phyloP scores from a whole-genome alignment of 2,797 vertebrate species.

The Rousettus madagascariensis region DNA sequence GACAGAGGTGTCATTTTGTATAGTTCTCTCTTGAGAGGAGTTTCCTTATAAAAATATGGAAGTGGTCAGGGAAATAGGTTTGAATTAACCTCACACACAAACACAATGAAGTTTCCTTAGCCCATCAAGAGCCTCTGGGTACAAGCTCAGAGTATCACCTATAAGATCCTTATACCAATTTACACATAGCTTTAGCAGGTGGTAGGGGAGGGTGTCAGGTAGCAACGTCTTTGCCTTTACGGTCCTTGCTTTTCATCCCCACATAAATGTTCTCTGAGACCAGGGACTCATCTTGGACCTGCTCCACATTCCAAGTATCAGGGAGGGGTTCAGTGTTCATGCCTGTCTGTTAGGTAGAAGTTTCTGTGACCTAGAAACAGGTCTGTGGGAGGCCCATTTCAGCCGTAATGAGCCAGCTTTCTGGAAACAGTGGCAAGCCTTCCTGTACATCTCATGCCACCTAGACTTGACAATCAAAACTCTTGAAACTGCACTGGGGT shows the following conservation, averaged over 20 bases:
- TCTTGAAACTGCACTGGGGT: neutral
- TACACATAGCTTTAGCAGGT: too few species aligned
- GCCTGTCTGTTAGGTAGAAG: neutral
- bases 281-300: neutral
- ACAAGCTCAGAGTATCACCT: neutral
- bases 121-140: neutral
- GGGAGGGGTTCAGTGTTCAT: neutral
- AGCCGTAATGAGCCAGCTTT: neutral
- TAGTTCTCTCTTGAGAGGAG: neutral
- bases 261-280: neutral
- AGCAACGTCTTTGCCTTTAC: neutral
- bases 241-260: neutral
- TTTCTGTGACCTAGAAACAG: neutral
- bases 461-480: neutral
- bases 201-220: neutral
- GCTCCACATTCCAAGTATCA: neutral
- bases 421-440: neutral
- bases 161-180: rapidly evolving
- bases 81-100: neutral
- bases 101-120: neutral
- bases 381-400: neutral
- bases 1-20: neutral
- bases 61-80: neutral
- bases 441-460: neutral
- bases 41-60: neutral